Evolutionary conservation across 1,140 invertebrate species (phyloP), one percentile per base, ranked within the genome.

Genomic region (Drosophila watanabei): DNA sequence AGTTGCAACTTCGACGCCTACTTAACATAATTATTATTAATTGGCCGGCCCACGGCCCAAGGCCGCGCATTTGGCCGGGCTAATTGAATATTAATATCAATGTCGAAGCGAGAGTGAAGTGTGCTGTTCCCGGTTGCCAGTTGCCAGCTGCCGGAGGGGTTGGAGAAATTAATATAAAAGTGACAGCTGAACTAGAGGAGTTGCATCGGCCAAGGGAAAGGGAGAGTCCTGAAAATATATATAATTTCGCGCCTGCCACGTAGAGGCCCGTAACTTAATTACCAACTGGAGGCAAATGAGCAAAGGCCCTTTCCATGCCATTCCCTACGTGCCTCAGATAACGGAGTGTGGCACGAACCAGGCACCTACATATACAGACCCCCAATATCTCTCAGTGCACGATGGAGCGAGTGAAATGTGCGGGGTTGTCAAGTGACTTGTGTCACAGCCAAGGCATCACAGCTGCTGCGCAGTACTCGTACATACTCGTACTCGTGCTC

Each of bases 31-130:
- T 89, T 89, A 88, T 73, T 72, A 88, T 79, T 89, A 89, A 88
- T 88, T 88, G 70, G 59, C 70, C 48, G 43, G 63, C 65, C 61
- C 20, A 58, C 49, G 64, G 69, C 79, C 69, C 41, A 71, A 64
- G 69, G 69, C 65, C 46, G 59, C 51, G 75, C 63, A 68, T 69
- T 72, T 54, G 64, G 33, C 48, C 51, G 68, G 14, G 46, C 85
- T 88, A 88, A 88, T 88, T 88, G 85, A 88, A 85, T 89, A 88
- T 88, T 89, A 89, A 88, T 88, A 79, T 89, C 82, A 81, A 75
- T 89, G 85, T 81, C 84, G 51, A 88, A 89, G 59, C 59, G 52
- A 57, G 77, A 70, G 81, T 62, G 66, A 88, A 88, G 46, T 75
- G 58, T 61, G 48, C 65, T 18, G 0, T 43, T 43, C 8, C 41